Evolutionary conservation across 2,797 vertebrate species (phyloP), one percentile per base, ranked within the genome.

Genomic region (Syngnathus rostellatus): DNA sequence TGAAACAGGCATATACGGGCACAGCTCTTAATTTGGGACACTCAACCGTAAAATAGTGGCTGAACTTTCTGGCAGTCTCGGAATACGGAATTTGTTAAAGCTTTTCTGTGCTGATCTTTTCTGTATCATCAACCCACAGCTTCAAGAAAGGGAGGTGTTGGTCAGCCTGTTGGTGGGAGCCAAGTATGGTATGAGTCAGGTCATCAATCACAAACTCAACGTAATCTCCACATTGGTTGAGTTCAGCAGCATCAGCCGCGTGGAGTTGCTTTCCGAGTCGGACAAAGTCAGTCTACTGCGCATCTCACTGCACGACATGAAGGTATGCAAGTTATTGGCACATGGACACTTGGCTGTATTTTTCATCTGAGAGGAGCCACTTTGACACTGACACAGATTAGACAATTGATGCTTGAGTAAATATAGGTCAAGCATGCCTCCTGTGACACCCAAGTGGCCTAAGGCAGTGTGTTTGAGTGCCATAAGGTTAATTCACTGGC

Each of bases 131-230:
- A 38, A 31, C 64, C 2, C 51, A 37, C 87, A 99, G 97, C 88
- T 98, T 78, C 96, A 99, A 89, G 97, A 99, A 83, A 88, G 95
- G 82, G 97, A 99, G 79, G 95, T 94, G 0, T 83, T 93, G 37
- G 90, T 99, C 75, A 94, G 89, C 38, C 83, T 99, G 79, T 89
- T 99, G 74, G 94, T 99, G 69, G 95, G 96, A 70, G 93, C 97
- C 57, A 94, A 93, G 79, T 97, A 98, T 0, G 97, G 96, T 2
- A 93, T 99, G 87, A 98, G 97, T 82, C 97, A 99, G 73, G 89
- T 99, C 78, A 90, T 98, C 84, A 99, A 98, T 77, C 97, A 93
- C 88, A 98, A 98, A 78, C 95, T 99, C 78, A 98, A 97, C 71
- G 93, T 99, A 77, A 85, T 96, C 83, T 94, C 92, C 8, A 94